Conservation (phyloP, 2,797 vertebrate genomes). For the Argyrosomus regius region DNA sequence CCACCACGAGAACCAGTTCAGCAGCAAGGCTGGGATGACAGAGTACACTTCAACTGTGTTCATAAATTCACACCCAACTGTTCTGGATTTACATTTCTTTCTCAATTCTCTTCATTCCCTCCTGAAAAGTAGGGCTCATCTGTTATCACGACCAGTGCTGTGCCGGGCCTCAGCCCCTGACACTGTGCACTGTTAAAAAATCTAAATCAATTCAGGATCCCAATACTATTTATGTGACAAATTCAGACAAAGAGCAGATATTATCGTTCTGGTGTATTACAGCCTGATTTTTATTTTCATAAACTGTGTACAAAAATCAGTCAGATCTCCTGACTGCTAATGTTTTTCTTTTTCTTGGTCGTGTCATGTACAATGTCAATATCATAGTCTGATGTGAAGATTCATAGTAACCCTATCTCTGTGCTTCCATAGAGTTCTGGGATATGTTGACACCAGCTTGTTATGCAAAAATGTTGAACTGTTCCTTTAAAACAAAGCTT, state of each 20-base stretch:
- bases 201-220: constrained; percentile 15
- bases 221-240: constrained; percentile 35
- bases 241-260: no score
- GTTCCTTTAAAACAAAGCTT: neutral
- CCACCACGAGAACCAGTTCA: constrained; percentile 74
- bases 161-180: constrained; percentile 20
- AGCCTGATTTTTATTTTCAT: neutral
- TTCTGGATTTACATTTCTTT: constrained; percentile 62
- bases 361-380: neutral
- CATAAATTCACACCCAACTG: constrained; percentile 76
- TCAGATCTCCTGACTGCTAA: neutral
- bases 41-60: constrained; percentile 66
- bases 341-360: neutral
- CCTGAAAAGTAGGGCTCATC: constrained; percentile 80
- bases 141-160: constrained; percentile 58
- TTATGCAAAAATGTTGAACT: neutral
- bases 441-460: neutral
- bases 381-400: neutral
- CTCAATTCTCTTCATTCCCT: constrained; percentile 19
- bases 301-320: neutral
- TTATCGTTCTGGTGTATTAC: neutral
- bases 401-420: neutral
- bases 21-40: constrained; percentile 76
- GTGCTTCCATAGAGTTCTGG: neutral
- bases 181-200: neutral